Evolutionary conservation across 2,797 vertebrate genomes (phyloP).

Genomic region (Danio tinwini): DNA sequence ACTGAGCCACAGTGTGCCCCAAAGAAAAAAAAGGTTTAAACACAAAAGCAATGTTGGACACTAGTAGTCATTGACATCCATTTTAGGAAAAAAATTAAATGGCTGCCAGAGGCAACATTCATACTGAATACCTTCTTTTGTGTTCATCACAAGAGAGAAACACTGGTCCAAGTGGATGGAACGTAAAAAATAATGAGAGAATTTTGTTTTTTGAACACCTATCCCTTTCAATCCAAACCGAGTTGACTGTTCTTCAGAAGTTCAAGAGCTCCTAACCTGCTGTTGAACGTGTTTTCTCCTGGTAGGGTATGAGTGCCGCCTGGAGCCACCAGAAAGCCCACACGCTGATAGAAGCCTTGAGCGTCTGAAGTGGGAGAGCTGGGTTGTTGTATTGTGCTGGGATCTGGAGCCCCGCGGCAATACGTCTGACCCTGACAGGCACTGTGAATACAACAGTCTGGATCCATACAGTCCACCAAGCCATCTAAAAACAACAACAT

Average conservation of each 20-base stretch:
- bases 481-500: constrained; percentile 84
- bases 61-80: too few relatives aligned
- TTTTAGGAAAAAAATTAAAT: too few relatives aligned
- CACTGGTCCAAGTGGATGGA: not conserved
- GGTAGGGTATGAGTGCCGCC: constrained; percentile 92
- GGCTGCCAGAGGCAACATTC: too few relatives aligned
- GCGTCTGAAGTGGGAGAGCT: constrained; percentile 75
- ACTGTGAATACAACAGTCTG: constrained; percentile 95
- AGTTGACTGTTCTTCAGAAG: constrained; percentile 16
- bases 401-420: constrained; percentile 94
- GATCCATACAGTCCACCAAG: constrained; percentile 96
- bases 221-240: not conserved
- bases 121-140: too few relatives aligned
- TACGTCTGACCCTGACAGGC: constrained; percentile 94
- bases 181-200: not conserved
- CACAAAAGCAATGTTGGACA: too few relatives aligned
- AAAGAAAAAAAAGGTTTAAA: too few relatives aligned
- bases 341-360: constrained; percentile 89
- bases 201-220: too few relatives aligned
- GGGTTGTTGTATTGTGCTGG: constrained; percentile 74
- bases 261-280: constrained; percentile 82
- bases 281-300: constrained; percentile 93
- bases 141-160: too few relatives aligned
- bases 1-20: too few relatives aligned
- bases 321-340: constrained; percentile 91